A percentile compares a stretch with the other conserved stretches of the same genome.
phyloP scores from a whole-genome alignment of 2,113 vertebrate genomes.

The Mustela nigripes region DNA sequence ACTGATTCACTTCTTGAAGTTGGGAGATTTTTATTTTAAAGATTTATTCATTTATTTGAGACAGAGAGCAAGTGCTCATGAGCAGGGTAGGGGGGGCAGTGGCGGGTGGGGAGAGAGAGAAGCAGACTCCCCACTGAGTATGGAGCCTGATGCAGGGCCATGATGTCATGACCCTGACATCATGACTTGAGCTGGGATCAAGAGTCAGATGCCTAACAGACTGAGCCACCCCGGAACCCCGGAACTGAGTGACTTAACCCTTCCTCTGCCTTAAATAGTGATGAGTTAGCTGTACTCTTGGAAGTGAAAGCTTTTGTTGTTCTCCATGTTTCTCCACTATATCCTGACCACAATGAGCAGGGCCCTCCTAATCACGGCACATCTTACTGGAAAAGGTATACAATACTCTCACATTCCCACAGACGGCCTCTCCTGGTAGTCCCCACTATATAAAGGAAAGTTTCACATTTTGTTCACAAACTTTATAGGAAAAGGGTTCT shows the following conservation, averaged over 20 bases:
- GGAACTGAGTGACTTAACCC: background rate
- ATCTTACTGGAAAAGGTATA: background rate
- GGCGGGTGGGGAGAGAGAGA: background rate
- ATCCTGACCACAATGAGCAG: background rate
- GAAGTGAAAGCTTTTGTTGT: background rate
- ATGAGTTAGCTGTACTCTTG: background rate
- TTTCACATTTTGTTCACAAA: conserved; percentile 7
- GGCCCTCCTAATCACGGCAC: background rate
- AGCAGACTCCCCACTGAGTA: background rate
- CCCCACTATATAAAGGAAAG: background rate
- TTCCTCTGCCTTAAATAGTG: background rate
- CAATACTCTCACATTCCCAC: background rate
- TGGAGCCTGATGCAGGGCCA: background rate
- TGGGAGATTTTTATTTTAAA: background rate
- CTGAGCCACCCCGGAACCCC: background rate
- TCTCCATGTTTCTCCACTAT: background rate
- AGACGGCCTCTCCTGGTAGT: background rate
- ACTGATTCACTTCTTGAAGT: background rate
- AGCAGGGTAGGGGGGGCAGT: background rate
- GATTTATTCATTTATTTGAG: background rate
- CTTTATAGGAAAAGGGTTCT: background rate
- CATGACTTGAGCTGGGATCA: background rate
- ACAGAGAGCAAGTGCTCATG: background rate
- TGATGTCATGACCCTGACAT: background rate
- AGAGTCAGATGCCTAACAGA: background rate